Evolutionary conservation across 2,888 invertebrate genomes (phyloP).

Genomic region (Apoda limacodes): DNA sequence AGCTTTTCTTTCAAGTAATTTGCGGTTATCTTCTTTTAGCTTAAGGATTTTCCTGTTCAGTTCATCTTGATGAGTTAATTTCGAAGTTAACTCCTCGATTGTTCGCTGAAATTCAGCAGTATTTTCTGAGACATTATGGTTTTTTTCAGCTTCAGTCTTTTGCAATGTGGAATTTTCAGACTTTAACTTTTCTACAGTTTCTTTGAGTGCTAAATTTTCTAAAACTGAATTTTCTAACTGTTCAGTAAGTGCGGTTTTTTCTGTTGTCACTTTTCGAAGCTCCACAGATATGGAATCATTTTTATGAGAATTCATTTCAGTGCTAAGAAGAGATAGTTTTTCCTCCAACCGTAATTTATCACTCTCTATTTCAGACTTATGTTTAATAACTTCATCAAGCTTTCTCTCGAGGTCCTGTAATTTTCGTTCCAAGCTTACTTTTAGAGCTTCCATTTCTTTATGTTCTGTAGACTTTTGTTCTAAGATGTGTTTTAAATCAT

Average conservation of each 20-base stretch:
- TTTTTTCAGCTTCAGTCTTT: no score
- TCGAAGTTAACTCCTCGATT: conserved; percentile 30
- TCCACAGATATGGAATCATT: background rate
- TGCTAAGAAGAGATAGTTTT: conserved; percentile 24
- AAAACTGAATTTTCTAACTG: conserved; percentile 23
- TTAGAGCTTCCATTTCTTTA: conserved; percentile 33
- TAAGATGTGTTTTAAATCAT: conserved; percentile 47
- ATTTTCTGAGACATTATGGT: conserved; percentile 12
- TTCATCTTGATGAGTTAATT: conserved; percentile 28
- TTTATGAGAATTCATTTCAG: conserved; percentile 26
- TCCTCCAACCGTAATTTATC: conserved; percentile 31
- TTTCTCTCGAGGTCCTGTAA: conserved; percentile 36
- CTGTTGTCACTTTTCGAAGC: conserved; percentile 10
- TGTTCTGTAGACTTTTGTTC: conserved; percentile 28
- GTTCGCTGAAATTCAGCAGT: conserved; percentile 24
- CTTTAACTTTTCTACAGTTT: conserved; percentile 20
- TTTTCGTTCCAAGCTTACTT: conserved; percentile 37
- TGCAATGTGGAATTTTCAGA: background rate
- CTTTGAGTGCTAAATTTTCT: conserved; percentile 30
- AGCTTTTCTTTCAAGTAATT: conserved; percentile 29
- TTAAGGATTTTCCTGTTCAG: conserved; percentile 29
- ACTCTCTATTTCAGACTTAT: conserved; percentile 29
- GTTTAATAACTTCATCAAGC: conserved; percentile 27
- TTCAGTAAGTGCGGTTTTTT: conserved; percentile 22
- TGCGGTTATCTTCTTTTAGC: conserved; percentile 36